Base-by-base conservation (phyloP, 2,113 vertebrate genomes). In the Cynocephalus volans region DNA sequence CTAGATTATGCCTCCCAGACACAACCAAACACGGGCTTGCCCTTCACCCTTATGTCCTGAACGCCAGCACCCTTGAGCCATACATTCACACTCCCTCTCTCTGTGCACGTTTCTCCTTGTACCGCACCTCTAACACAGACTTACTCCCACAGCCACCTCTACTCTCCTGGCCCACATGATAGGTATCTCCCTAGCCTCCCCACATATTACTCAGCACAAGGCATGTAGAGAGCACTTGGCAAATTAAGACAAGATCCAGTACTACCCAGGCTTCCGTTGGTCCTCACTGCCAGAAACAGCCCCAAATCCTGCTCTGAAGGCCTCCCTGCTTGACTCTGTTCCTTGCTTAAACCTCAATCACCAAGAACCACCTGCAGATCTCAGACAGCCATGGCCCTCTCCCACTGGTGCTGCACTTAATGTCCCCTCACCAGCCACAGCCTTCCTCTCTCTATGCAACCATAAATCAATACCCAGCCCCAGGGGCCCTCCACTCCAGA, bases 41-140 rank as follows among this genome's bases (percentile, higher is more conserved):
- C 28, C 60, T 80, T 67, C 65, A 56, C 12, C 48, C n/a, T 60
- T 7, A 26, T 1, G 18, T 58, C n/a, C 48, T 36, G 4, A 54
- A 36, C 6, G 23, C 26, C 26, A 52, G 0, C 0, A 13, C 24
- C 48, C 18, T 8, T 11, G 6, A n/a, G n/a, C 48, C 14, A 17
- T 41, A 1, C 2, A 31, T 28, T 41, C 72, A 72, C 11, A 36
- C 8, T 72, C 23, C 8, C 26, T 21, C 67, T n/a, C 21, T 2
- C 18, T 10, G 1, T 24, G 36, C 36, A 23, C 8, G 54, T n/a
- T 60, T 26, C 14, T 36, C 10, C 19, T 36, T 77, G 41, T 18
- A 36, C 50, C 48, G 80, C 9, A 65, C 24, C 5, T 41, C 33
- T 62, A 36, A 31, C 11, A 72, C 33, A 21, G 65, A 23, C 19